These are phyloP conservation scores for Sycophila sp. DNA, from an alignment of 1,140 invertebrate genomes.

Conservation along the genomic window DNA sequence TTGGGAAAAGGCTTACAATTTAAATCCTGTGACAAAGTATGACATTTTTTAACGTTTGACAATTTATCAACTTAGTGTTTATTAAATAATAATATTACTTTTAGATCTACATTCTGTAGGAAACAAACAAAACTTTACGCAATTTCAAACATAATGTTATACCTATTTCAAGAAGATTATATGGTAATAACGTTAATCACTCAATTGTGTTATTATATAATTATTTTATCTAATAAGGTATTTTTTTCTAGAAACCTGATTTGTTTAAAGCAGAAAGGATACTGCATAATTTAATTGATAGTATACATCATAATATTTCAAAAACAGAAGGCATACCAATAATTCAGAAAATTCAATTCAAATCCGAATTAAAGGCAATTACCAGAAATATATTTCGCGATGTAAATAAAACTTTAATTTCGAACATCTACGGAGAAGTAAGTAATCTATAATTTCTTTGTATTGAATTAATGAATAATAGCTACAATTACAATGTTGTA, in stretches of 20 bases:
- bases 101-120: not conserved
- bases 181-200: not conserved
- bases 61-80: not conserved
- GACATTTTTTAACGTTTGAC: not conserved
- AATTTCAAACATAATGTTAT: not conserved
- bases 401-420: not conserved
- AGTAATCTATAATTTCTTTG: no score
- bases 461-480: no score
- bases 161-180: not conserved
- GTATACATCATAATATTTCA: not conserved
- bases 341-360: no score
- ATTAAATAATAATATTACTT: not conserved
- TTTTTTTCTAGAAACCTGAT: not conserved
- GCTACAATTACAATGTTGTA: no score
- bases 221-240: not conserved
- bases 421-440: not conserved
- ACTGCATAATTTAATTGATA: not conserved
- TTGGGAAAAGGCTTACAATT: not conserved
- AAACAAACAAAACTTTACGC: not conserved
- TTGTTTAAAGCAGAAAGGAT: not conserved
- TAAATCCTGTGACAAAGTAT: not conserved
- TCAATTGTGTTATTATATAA: not conserved
- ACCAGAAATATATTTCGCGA: not conserved
- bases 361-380: not conserved
- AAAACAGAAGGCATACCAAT: no score